Conservation (phyloP, 2,888 invertebrate species). For the Hydropsyche betteni region DNA sequence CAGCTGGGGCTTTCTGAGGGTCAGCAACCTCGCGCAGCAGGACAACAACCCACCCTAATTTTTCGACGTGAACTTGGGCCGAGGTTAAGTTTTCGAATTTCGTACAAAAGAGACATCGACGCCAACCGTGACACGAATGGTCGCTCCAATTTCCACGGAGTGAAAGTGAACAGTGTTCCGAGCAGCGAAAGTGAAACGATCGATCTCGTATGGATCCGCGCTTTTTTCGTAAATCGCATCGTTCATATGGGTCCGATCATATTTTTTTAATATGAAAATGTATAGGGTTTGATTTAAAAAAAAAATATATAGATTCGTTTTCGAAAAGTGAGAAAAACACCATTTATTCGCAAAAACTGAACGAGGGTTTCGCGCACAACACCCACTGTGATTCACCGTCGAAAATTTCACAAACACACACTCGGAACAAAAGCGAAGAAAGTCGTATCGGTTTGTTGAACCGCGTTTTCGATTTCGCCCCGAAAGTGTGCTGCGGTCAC, state of each 20-base stretch:
- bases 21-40: background rate
- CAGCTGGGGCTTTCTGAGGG: slow-evolving; percentile 34
- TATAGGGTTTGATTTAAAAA: too few relatives aligned
- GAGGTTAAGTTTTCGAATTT: background rate
- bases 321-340: too few relatives aligned
- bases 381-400: too few relatives aligned
- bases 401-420: background rate
- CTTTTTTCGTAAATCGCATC: too few relatives aligned
- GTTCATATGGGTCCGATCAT: too few relatives aligned
- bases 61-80: background rate
- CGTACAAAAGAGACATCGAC: too few relatives aligned
- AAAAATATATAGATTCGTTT: too few relatives aligned
- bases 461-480: slow-evolving; percentile 2
- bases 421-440: slow-evolving; percentile 11
- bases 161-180: slow-evolving; percentile 53
- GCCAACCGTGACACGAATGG: slow-evolving; percentile 37
- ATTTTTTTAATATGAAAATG: too few relatives aligned
- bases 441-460: background rate
- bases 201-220: slow-evolving; percentile 52
- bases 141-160: slow-evolving; percentile 47
- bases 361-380: too few relatives aligned
- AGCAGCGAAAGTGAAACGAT: slow-evolving; percentile 55
- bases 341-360: too few relatives aligned
- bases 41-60: slow-evolving; percentile 20
- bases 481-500: too few relatives aligned